Evolutionary conservation across 2,797 vertebrate genomes (phyloP), one percentile per base, ranked within the genome.

Genomic region (Allobates femoralis): DNA sequence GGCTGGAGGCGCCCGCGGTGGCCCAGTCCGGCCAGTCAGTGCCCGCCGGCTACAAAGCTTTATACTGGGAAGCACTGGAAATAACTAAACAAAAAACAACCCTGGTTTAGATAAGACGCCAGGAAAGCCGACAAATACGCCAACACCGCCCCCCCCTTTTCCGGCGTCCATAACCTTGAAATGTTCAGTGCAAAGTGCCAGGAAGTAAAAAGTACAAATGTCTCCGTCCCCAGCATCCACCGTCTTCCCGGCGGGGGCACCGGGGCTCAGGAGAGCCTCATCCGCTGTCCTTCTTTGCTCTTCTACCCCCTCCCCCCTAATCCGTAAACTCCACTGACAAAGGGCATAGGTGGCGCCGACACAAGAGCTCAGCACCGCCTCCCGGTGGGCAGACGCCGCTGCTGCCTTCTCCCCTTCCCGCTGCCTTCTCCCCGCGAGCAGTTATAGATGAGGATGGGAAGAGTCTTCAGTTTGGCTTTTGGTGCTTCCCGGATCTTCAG

Each of bases 51-150:
- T 30, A 28, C 34, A 46, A 53, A 32, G 51, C 76, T 51, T 30
- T 75, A 21, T 41, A 51, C 32, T 76, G 69, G 86, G 82, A 87
- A 87, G 86, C 86, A 84, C 78, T 81, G 86, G 81, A 41, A 74
- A 26, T 26, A 71, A 71, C 2, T 21, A 69, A 32, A 69, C 18
- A 23, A 71, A 71, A 78, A 75, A 81, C 30, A 58, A 60, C 76
- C 81, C 76, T 69, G 73, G 86, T 69, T 51, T 74, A 74, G 19
- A 53, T 34, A 60, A 55, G 77, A 64, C 58, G 16, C 34, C 30
- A 19, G 26, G 18, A 55, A 51, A 51, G 26, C 41, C 3, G 21
- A 28, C 26, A 23, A 74, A 46, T 14, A 19, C 34, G 26, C 46
- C n/a, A 51, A 53, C 41, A 74, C 7, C 32, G n/a, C 55, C 51